A percentile compares a stretch with the other conserved stretches of the same genome.
phyloP scores from a whole-genome alignment of 2,797 vertebrate genomes.

The Micromesistius poutassou region DNA sequence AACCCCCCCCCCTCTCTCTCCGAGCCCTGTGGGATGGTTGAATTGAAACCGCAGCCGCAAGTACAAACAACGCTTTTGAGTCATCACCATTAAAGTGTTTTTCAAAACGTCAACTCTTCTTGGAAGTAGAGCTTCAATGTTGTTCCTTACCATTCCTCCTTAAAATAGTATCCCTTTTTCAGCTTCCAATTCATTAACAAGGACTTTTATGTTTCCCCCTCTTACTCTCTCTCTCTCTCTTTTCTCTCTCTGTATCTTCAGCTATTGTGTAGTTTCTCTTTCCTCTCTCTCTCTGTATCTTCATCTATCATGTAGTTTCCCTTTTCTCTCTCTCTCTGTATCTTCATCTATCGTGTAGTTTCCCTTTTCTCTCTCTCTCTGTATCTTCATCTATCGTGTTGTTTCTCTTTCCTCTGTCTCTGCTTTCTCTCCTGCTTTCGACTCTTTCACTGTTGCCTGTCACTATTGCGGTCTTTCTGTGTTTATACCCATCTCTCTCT shows the following conservation, averaged over 20 bases:
- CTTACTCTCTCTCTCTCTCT: background rate
- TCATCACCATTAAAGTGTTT: background rate
- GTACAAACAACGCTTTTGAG: conserved; percentile 19
- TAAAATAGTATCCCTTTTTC: background rate
- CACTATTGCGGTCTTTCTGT: no score
- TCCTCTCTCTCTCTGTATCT: background rate
- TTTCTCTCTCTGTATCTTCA: background rate
- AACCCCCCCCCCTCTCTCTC: conserved; percentile 37
- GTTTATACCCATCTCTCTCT: conserved; percentile 11
- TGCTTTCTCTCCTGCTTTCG: no score
- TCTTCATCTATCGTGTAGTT: background rate
- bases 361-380: no score
- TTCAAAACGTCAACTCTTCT: no score
- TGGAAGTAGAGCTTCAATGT: background rate
- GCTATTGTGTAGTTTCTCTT: background rate
- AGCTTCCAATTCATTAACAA: no score
- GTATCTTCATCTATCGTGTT: no score
- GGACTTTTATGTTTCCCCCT: conserved; percentile 20
- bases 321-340: conserved; percentile 17
- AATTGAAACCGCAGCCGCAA: conserved; percentile 38
- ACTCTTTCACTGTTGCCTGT: no score
- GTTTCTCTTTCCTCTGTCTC: no score
- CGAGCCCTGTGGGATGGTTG: conserved; percentile 34
- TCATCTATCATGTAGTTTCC: conserved; percentile 20
- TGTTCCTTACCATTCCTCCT: background rate